These are phyloP conservation scores for Leptodactylus fuscus DNA, from an alignment of 2,113 vertebrate genomes.

Conservation along the genomic window DNA sequence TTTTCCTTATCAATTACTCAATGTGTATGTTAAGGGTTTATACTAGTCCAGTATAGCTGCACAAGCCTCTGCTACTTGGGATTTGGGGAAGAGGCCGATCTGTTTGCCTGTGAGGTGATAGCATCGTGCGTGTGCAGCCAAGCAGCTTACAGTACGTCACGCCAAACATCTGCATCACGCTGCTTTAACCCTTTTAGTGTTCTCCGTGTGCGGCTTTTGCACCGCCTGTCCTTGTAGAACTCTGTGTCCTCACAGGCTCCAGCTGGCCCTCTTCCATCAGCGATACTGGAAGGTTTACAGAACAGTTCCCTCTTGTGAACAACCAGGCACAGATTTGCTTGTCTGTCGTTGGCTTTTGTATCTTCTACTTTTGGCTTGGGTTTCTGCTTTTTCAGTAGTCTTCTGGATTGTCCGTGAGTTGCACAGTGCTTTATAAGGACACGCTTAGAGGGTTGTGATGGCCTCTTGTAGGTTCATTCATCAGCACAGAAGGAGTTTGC, in stretches of 20 bases:
- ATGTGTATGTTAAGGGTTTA: too few species aligned
- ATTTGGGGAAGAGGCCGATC: conserved; percentile 1
- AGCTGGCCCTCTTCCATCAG: conserved; percentile 29
- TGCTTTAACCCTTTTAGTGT: conserved; percentile 16
- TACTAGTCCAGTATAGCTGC: too few species aligned
- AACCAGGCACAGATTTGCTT: background rate
- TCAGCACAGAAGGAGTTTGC: too few species aligned
- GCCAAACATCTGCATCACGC: conserved; percentile 36
- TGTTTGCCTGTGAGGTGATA: conserved; percentile 23
- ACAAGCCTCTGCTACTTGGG: too few species aligned
- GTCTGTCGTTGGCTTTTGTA: background rate
- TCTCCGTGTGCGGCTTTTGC: background rate
- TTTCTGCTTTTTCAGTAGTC: background rate
- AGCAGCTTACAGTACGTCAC: background rate
- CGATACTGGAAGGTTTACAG: conserved; percentile 11
- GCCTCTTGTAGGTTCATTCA: background rate
- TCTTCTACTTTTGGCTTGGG: background rate
- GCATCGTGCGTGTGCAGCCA: conserved; percentile 8
- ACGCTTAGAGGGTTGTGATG: background rate
- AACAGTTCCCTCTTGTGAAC: background rate
- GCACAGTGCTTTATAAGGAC: background rate
- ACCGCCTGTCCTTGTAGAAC: conserved; percentile 2
- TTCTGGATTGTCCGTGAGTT: background rate
- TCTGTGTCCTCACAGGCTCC: conserved; percentile 40
- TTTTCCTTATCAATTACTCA: too few species aligned